Evolutionary conservation across 1,140 invertebrate genomes (phyloP).

Genomic region (Myzus persicae): DNA sequence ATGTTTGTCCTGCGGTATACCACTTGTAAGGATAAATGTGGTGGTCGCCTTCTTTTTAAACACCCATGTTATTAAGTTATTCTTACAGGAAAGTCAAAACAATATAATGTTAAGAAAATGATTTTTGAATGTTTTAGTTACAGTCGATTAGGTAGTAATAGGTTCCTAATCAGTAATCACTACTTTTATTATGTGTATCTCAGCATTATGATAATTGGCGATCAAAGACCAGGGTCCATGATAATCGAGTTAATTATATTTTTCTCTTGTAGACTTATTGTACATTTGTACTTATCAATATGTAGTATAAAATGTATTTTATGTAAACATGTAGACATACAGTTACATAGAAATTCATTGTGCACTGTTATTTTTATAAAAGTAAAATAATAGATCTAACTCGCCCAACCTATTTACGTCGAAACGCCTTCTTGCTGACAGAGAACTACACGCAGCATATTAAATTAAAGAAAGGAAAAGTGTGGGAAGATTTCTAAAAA

Average conservation of each 20-base stretch:
- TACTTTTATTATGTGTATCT: too few relatives aligned
- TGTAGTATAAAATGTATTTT: not conserved
- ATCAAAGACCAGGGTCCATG: not conserved
- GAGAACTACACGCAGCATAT: not conserved
- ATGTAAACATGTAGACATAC: not conserved
- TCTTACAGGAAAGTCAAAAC: too few relatives aligned
- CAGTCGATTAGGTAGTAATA: too few relatives aligned
- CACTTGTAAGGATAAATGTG: too few relatives aligned
- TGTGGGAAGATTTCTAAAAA: slow-evolving; percentile 18
- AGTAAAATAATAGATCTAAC: not conserved
- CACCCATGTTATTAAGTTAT: too few relatives aligned
- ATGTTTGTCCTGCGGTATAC: too few relatives aligned
- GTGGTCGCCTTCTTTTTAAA: too few relatives aligned
- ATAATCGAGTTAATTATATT: not conserved
- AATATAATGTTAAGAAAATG: not conserved
- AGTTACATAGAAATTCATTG: not conserved
- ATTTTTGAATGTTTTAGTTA: too few relatives aligned
- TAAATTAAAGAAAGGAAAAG: slow-evolving; percentile 4
- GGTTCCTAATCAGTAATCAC: too few relatives aligned
- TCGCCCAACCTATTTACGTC: not conserved
- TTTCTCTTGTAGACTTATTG: not conserved
- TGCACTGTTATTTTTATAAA: not conserved
- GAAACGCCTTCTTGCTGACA: not conserved
- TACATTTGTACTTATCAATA: not conserved
- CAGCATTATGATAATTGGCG: too few relatives aligned